Evolutionary conservation across 30 jellyfish, hydroid and myxozoan genomes (phyloP).

Genomic region (Hydractinia symbiolongicarpus): DNA sequence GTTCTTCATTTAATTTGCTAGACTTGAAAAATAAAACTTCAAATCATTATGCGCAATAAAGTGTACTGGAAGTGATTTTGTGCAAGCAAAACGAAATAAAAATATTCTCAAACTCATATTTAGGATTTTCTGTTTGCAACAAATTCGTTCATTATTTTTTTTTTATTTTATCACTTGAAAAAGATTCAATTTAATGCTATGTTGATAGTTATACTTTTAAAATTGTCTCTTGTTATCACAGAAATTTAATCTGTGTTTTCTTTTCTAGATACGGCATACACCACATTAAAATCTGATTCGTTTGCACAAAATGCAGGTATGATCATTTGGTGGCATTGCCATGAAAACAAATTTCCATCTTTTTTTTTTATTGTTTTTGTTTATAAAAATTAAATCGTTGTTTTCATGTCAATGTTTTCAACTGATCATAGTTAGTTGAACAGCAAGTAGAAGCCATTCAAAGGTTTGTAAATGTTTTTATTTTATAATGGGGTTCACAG

Average conservation of each 20-base stretch:
- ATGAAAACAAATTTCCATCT: neutral
- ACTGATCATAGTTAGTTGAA: constrained; percentile 10
- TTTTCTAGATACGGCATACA: neutral
- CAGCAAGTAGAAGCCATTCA: neutral
- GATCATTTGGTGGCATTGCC: constrained; percentile 16
- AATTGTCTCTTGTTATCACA: no score
- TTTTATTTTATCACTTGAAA: no score
- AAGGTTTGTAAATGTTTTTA: neutral
- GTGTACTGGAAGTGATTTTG: no score
- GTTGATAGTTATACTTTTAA: no score
- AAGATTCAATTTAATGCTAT: no score
- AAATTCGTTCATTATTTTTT: no score
- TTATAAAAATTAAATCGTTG: neutral
- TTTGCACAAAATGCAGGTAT: constrained; percentile 1
- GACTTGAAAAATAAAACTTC: no score
- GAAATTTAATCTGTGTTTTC: neutral
- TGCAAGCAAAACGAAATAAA: no score
- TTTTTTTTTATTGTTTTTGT: neutral
- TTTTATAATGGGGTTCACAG: neutral
- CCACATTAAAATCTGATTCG: neutral
- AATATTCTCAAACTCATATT: no score
- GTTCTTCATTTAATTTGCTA: no score
- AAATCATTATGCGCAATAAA: no score
- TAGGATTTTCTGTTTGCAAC: no score
- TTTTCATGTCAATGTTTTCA: constrained; percentile 3